Percentiles rank a stretch among this genome's conserved stretches.
These are phyloP conservation scores for Orgyia antiqua DNA, from an alignment of 2,888 invertebrate species.

Conservation along the genomic window DNA sequence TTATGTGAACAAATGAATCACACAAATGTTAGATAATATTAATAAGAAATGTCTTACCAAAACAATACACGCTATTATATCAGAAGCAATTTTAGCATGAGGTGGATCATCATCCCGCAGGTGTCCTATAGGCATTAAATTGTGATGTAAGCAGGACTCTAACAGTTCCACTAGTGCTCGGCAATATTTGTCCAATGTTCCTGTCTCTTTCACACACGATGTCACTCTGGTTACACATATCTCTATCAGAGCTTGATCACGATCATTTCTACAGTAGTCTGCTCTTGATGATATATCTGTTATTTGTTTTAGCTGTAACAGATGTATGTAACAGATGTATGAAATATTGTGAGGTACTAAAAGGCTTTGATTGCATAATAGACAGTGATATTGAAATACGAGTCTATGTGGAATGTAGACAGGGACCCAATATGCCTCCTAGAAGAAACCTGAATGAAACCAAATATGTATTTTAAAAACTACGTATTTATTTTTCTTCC, in stretches of 20 bases:
- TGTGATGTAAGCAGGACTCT: constrained; percentile 93
- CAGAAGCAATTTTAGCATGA: constrained; percentile 97
- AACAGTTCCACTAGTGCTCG: constrained; percentile 89
- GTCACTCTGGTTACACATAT: constrained; percentile 95
- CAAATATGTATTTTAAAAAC: too few species aligned
- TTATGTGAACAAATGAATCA: too few species aligned
- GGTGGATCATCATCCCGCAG: constrained; percentile 92
- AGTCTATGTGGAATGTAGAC: too few species aligned
- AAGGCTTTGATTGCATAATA: too few species aligned
- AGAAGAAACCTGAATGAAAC: too few species aligned
- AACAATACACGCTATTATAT: constrained; percentile 96
- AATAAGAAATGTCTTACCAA: too few species aligned
- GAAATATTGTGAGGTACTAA: background rate
- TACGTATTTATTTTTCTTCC: too few species aligned
- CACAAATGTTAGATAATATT: too few species aligned
- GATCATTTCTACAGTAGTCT: constrained; percentile 90
- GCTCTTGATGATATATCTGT: constrained; percentile 89
- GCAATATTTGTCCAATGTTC: constrained; percentile 90
- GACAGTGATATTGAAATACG: too few species aligned
- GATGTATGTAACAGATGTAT: constrained; percentile 1
- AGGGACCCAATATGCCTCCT: too few species aligned
- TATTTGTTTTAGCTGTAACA: constrained; percentile 82
- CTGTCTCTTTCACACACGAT: constrained; percentile 93
- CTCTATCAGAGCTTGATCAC: constrained; percentile 96
- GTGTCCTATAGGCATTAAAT: constrained; percentile 84